Evolutionary conservation across 2,113 vertebrate genomes (phyloP).

Genomic region (Corapipo altera): DNA sequence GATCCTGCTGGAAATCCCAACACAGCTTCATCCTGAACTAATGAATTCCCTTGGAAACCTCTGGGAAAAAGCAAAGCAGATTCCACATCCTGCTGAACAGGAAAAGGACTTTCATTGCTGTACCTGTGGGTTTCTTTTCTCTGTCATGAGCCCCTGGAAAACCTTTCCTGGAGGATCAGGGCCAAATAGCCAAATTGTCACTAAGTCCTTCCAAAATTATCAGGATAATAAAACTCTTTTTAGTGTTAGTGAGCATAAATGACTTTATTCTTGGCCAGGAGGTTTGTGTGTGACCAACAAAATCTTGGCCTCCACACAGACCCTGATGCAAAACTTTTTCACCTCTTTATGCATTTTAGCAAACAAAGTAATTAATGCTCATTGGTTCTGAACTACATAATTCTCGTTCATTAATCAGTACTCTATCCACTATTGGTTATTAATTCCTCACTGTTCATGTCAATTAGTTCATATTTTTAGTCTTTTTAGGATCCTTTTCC

Average conservation of each 20-base stretch:
- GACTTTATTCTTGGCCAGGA: not conserved
- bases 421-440: not conserved
- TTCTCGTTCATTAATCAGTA: not conserved
- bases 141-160: not conserved
- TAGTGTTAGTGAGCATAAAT: too few relatives aligned
- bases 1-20: not conserved
- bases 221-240: too few relatives aligned
- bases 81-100: fast-evolving
- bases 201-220: too few relatives aligned
- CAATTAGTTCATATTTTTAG: not conserved
- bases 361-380: not conserved
- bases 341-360: not conserved
- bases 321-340: not conserved
- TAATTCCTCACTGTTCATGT: not conserved
- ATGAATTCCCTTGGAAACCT: not conserved
- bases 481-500: too few relatives aligned
- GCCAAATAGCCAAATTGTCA: not conserved
- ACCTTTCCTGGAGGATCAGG: not conserved
- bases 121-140: not conserved
- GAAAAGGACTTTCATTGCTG: not conserved
- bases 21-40: not conserved
- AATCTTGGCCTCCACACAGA: not conserved
- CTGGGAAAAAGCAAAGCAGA: not conserved
- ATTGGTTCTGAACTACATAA: not conserved
- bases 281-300: not conserved